Evolutionary conservation across 1,140 invertebrate genomes (phyloP), one percentile per base, ranked within the genome.

Genomic region (Littorina saxatilis): DNA sequence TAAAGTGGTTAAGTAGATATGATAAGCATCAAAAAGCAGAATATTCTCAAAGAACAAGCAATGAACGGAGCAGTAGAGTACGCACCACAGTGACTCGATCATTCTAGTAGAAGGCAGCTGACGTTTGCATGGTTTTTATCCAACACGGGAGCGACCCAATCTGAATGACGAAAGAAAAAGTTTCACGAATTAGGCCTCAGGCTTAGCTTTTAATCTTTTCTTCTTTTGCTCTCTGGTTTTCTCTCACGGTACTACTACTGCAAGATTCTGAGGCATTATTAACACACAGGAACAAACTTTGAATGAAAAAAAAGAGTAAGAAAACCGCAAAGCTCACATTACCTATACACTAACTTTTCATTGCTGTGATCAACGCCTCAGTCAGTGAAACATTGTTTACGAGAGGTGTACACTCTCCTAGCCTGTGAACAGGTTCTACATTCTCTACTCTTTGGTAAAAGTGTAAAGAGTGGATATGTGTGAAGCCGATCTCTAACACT

Each of bases 31-130:
- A 47, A 47, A n/a, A 47, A 63, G n/a, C n/a, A 66, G 2, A 43
- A 29, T 1, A 47, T 79, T n/a, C 40, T 27, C n/a, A 61, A 58
- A 78, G 23, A 37, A 52, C 43, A 78, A 61, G n/a, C 29, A 43
- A 39, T 43, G 27, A 79, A 68, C 27, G 63, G 70, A 55, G 23
- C 58, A 78, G 20, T 29, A 35, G 52, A 58, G 80, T 79, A 82
- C 81, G 73, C 77, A 82, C 81, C 81, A 82, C 68, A 82, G 76
- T 58, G 81, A 78, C 77, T 82, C 81, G 55, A 82, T 82, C 81
- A 82, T 82, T 79, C 76, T 82, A 82, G 74, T 55, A 78, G 76
- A 37, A 78, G 39, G 76, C 52, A 37, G 76, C 35, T 35, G 76
- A 63, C 76, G 76, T n/a, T 61, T 78, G 76, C 76, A 78, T 78